Percentiles rank a stretch among this genome's conserved stretches.
These are phyloP conservation scores for Lanius collurio DNA, from an alignment of 2,113 vertebrate species.

Conservation along the genomic window DNA sequence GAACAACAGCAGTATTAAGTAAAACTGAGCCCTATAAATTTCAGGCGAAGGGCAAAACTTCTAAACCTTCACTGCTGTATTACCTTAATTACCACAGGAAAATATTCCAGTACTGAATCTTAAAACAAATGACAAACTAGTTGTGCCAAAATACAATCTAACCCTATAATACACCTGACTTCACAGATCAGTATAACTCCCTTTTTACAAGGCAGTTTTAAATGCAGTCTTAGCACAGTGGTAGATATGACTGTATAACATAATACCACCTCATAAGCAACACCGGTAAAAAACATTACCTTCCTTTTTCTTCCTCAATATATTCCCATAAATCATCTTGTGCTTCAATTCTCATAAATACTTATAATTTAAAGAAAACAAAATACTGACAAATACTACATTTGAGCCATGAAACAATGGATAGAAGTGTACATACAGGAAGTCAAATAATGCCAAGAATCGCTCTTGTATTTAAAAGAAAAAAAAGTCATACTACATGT, in stretches of 20 bases:
- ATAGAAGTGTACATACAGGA: background rate
- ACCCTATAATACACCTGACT: background rate
- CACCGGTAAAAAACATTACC: background rate
- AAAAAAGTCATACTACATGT: background rate
- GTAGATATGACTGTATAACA: accelerated
- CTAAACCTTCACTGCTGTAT: background rate
- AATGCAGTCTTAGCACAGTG: background rate
- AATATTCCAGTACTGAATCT: background rate
- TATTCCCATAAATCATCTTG: background rate
- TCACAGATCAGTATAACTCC: background rate
- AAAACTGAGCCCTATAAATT: background rate
- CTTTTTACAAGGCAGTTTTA: background rate
- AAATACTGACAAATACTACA: background rate
- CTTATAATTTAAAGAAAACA: background rate
- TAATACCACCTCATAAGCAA: background rate
- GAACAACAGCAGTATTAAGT: background rate
- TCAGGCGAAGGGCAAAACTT: background rate
- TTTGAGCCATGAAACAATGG: background rate
- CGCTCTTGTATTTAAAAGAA: background rate
- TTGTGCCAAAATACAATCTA: background rate
- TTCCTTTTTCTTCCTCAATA: background rate
- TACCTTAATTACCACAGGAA: background rate
- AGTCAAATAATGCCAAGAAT: background rate
- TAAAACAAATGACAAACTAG: background rate
- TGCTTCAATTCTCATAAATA: background rate